phyloP scores from a whole-genome alignment of 2,113 vertebrate genomes.

The Oreotrochilus melanogaster region DNA sequence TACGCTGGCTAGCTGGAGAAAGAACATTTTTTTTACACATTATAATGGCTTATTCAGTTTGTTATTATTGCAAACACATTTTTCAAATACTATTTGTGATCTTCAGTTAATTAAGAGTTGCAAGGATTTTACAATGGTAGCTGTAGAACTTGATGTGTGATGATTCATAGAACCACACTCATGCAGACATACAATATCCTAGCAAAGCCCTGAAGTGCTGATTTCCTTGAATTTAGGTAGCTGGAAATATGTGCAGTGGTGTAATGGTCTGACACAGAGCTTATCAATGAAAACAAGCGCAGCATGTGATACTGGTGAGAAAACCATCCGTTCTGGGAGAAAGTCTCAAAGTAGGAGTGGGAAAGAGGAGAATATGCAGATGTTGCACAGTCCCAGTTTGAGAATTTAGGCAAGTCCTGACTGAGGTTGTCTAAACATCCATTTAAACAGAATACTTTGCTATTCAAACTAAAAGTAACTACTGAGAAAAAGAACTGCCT shows the following conservation, averaged over 20 bases:
- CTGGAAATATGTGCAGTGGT: background rate
- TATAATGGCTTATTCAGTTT: accelerated
- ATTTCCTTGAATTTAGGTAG: background rate
- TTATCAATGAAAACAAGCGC: background rate
- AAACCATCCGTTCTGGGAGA: background rate
- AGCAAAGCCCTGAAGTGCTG: background rate
- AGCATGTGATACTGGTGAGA: background rate
- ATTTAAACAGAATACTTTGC: background rate
- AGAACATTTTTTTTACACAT: background rate
- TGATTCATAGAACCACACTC: background rate
- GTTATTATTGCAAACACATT: background rate
- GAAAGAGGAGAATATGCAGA: background rate
- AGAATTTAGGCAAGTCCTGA: background rate
- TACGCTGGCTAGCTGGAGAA: background rate
- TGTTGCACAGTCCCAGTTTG: background rate
- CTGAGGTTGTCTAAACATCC: background rate
- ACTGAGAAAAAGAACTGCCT: background rate
- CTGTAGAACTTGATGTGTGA: background rate
- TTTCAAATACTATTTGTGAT: background rate
- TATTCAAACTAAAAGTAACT: background rate
- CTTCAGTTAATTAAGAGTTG: background rate
- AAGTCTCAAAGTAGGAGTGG: background rate
- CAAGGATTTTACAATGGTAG: background rate
- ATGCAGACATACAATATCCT: background rate
- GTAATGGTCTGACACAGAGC: background rate